Evolutionary conservation across 2,797 vertebrate genomes (phyloP), one percentile per base, ranked within the genome.

Genomic region (Ciconia nigra): DNA sequence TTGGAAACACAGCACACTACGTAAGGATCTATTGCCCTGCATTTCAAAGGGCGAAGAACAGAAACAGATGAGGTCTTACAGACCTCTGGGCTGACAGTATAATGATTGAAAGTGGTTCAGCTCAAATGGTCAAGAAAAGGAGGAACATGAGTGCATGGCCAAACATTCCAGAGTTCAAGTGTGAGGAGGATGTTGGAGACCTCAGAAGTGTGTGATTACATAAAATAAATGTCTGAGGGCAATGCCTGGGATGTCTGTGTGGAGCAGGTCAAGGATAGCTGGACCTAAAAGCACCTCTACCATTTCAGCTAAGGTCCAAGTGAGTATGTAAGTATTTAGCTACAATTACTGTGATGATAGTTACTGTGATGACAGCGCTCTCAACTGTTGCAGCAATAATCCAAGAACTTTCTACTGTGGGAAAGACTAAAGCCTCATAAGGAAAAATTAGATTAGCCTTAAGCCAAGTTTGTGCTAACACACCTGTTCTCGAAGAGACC

Each of bases 401-500:
- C 80, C 29, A 78, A 85, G 37, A 70, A 51, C 26, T 42, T 88
- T 54, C 24, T 76, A 16, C 37, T 7, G 1, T 21, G 39, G 24
- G 29, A 70, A 84, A 61, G 55, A 42, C 73, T 73, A 70, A 73
- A 77, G 37, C 39, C 28, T 77, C 24, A 10, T 19, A 49, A 57
- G 52, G 37, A 66, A 49, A 89, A 33, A 37, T 57, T 46, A 70
- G 19, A 61, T 65, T 41, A 73, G 46, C 61, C 28, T 91, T 47
- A 83, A 74, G 29, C 22, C 41, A 42, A 42, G 25, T 44, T 84
- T 37, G 28, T 88, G n/a, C 8, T 51, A 59, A 59, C 62, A 6
- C 15, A 98, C 98, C 98, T 97, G 94, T 29, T 24, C 8, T 82
- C 98, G 98, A 84, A 96, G 33, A 35, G 96, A 91, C 7, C 97